Evolutionary conservation across 2,888 invertebrate genomes (phyloP).

Genomic region (Nephrotoma flavescens): DNA sequence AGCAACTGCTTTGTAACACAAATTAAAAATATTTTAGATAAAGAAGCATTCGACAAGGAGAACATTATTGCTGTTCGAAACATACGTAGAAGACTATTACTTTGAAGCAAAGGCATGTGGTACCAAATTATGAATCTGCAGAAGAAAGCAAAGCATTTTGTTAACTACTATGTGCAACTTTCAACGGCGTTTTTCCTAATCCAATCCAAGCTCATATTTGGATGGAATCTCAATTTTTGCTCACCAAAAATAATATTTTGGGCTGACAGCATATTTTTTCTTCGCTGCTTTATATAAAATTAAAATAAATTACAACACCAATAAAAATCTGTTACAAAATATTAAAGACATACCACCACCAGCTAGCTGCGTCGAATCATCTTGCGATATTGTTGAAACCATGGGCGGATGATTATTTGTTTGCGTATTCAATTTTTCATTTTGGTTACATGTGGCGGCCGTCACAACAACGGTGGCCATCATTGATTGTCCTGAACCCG

Average conservation of each 20-base stretch:
- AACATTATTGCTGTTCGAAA: too few species aligned
- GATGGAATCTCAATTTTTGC: not conserved
- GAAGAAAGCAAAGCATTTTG: too few species aligned
- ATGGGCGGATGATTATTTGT: slow-evolving; percentile 33
- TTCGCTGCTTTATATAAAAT: not conserved
- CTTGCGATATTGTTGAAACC: slow-evolving; percentile 4
- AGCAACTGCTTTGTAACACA: too few species aligned
- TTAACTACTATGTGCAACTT: not conserved
- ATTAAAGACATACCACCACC: not conserved
- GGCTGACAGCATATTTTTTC: not conserved
- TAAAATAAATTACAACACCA: not conserved
- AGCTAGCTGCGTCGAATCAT: slow-evolving; percentile 3
- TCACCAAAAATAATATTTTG: not conserved
- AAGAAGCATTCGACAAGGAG: too few species aligned
- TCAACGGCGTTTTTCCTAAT: not conserved
- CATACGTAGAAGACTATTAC: too few species aligned
- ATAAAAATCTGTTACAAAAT: not conserved
- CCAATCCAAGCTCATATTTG: not conserved
- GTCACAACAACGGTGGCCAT: slow-evolving; percentile 53
- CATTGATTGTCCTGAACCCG: slow-evolving; percentile 47
- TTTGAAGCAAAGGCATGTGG: too few species aligned
- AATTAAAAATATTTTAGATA: too few species aligned
- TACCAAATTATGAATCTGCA: too few species aligned
- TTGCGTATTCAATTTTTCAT: slow-evolving; percentile 47
- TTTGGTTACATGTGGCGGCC: slow-evolving; percentile 51